phyloP scores from a whole-genome alignment of 1,140 invertebrate species.

The Cydia pomonella region DNA sequence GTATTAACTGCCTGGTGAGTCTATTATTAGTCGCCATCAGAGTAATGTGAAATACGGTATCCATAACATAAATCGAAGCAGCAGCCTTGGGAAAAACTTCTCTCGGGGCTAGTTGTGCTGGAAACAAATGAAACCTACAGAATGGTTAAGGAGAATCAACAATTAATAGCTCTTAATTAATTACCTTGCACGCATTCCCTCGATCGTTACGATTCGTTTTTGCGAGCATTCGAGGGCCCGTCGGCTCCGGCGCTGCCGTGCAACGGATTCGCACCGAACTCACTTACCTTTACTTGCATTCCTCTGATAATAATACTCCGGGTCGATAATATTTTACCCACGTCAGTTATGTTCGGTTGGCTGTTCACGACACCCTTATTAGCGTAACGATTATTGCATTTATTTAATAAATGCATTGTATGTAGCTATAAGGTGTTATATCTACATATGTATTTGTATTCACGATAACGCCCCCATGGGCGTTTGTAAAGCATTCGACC shows the following conservation, averaged over 20 bases:
- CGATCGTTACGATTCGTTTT: constrained; percentile 46
- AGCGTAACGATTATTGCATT: constrained; percentile 23
- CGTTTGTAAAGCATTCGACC: constrained; percentile 47
- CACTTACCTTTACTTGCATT: constrained; percentile 19
- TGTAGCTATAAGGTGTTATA: background rate
- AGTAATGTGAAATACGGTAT: constrained; percentile 15
- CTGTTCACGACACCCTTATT: background rate
- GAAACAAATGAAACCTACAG: constrained; percentile 36
- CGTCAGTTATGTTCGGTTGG: background rate
- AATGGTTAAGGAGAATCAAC: constrained; percentile 62
- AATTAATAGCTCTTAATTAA: constrained; percentile 70
- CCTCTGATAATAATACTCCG: constrained; percentile 13
- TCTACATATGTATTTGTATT: constrained; percentile 4
- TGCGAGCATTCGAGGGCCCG: constrained; percentile 35
- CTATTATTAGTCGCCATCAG: constrained; percentile 22
- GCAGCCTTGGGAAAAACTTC: constrained; percentile 37
- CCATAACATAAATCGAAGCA: constrained; percentile 33
- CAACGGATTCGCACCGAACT: background rate
- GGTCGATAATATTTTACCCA: constrained; percentile 6
- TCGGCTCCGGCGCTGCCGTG: background rate
- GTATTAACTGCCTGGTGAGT: background rate
- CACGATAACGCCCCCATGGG: constrained; percentile 57
- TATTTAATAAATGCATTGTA: background rate
- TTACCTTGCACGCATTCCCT: constrained; percentile 52
- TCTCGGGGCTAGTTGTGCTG: constrained; percentile 22